Conservation (phyloP, 2,888 invertebrate genomes). For the Megalurothrips usitatus region DNA sequence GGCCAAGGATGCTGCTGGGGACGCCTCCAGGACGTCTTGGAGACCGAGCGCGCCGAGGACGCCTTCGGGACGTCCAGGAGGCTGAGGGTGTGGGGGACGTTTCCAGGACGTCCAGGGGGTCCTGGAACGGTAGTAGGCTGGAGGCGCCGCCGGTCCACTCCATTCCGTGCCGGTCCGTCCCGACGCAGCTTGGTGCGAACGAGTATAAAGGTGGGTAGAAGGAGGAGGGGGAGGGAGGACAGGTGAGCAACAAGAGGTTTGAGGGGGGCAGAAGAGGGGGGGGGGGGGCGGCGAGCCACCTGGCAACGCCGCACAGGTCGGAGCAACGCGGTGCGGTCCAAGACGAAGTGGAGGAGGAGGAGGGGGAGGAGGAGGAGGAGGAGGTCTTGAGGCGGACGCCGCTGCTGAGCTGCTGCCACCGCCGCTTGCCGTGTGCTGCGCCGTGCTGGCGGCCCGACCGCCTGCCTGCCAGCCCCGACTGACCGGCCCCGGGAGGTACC, state of each 20-base stretch:
- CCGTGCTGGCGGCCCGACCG: not conserved
- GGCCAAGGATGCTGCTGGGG: too few relatives aligned
- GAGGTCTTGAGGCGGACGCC: constrained; percentile 4
- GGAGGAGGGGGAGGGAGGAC: not conserved
- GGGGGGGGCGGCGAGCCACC: not conserved
- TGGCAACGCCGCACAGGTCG: not conserved
- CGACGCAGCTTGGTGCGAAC: not conserved
- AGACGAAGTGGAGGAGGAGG: not conserved
- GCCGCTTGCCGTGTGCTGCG: not conserved
- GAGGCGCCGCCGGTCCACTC: not conserved
- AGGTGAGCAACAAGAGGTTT: constrained; percentile 14
- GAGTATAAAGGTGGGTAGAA: not conserved
- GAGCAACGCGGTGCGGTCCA: not conserved
- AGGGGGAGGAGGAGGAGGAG: not conserved
- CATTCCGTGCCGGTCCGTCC: not conserved
- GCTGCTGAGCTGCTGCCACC: not conserved
- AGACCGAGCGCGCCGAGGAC: not conserved
- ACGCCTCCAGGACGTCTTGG: too few relatives aligned
- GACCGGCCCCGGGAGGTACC: not conserved
- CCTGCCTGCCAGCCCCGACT: constrained; percentile 4
- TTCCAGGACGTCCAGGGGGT: too few relatives aligned
- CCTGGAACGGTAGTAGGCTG: not conserved
- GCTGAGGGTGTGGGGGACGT: too few relatives aligned
- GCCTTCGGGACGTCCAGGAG: not conserved
- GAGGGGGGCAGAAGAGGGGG: not conserved